Base-by-base conservation (phyloP, 2,888 invertebrate species). In the Ormyrus nitidulus region DNA sequence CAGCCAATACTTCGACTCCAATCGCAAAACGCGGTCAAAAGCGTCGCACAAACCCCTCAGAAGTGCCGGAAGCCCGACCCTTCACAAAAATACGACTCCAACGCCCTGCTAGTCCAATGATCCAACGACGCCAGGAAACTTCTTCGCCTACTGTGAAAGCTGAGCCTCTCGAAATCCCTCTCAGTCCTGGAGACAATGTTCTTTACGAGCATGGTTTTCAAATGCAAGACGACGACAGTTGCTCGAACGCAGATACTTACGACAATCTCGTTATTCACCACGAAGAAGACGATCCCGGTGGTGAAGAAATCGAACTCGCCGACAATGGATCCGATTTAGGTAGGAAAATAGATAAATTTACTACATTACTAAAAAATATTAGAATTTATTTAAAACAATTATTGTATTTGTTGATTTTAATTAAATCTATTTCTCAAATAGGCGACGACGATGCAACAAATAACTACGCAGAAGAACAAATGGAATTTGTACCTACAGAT, bases 401-500 rank as follows among this genome's bases (percentile, higher is more conserved):
- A 34, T 34, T 34, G 34, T 4, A 34, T 34, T 34, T 34, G 0
- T 34, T 34, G 34, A 4, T 34, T 34, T 34, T 34, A 34, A 34
- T 34, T 34, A 4, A 34, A 34, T 34, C 2, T 19, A 64, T 72
- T 7, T 49, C 13, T 64, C 49, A 44, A 58, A 10, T 56, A 72
- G 76, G n/a, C 11, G 69, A 80, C 6, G 80, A 77, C 10, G 80
- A 80, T 10, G 75, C 72, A 6, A 56, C 44, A 59, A 75, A 72
- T 9, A 77, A 78, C 51, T 81, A 69, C 53, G 46, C 48, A 5
- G 90, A 90, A 64, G 90, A 90, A 66, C 89, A 88, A 48, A 88
- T 89, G 89, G 90, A 90, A 85, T 90, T 90, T 71, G 90, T 90
- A 68, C 90, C 90, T 6, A 89, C 90, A n/a, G 90, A 90, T 77